These are phyloP conservation scores for Chaetodon trifascialis DNA, from an alignment of 2,113 vertebrate genomes.

Conservation along the genomic window DNA sequence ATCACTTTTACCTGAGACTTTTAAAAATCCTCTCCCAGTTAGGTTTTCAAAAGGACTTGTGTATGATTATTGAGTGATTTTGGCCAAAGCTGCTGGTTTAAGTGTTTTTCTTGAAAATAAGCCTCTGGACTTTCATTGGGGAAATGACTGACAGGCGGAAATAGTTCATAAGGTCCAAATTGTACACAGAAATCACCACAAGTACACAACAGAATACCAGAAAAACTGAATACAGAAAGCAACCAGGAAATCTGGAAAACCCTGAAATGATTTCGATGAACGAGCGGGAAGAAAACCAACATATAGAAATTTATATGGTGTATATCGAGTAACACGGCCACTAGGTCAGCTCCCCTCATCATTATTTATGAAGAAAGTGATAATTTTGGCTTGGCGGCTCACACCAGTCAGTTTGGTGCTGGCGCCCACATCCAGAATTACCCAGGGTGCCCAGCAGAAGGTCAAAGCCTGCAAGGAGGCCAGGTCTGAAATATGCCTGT, in stretches of 20 bases:
- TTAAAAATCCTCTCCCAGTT: neutral
- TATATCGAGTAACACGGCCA: slow-evolving; percentile 48
- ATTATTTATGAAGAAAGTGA: slow-evolving; percentile 58
- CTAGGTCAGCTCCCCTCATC: slow-evolving; percentile 62
- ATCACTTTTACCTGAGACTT: neutral
- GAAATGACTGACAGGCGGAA: neutral
- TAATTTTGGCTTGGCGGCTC: slow-evolving; percentile 58
- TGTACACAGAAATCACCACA: no score
- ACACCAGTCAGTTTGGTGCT: slow-evolving; percentile 53
- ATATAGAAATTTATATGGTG: neutral
- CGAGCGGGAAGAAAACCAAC: neutral
- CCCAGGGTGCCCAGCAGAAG: slow-evolving; percentile 66
- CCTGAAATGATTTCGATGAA: neutral
- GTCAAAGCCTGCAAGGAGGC: slow-evolving; percentile 55
- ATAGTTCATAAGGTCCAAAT: neutral
- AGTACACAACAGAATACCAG: neutral
- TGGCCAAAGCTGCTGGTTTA: neutral
- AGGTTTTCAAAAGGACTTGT: neutral
- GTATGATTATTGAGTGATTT: neutral
- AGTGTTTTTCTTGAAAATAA: neutral
- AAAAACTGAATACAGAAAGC: neutral
- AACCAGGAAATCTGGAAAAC: neutral
- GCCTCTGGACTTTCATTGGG: neutral
- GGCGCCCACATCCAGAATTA: slow-evolving; percentile 42
- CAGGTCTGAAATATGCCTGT: slow-evolving; percentile 66